phyloP scores from a whole-genome alignment of 2,113 vertebrate species.

The Rhinoderma darwinii region DNA sequence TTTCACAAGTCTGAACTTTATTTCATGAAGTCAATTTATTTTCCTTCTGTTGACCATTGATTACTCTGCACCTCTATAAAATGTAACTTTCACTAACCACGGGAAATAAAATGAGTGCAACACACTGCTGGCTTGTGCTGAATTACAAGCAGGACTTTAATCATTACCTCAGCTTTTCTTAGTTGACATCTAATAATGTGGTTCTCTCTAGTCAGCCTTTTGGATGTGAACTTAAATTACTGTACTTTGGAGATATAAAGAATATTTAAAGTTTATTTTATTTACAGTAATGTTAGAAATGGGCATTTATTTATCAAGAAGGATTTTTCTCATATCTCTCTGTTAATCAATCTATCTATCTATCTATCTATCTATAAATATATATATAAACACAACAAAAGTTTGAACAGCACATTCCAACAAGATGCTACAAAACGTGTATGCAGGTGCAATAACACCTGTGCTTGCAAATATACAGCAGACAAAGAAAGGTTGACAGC shows the following conservation, averaged over 20 bases:
- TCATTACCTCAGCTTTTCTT: constrained; percentile 57
- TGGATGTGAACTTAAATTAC: constrained; percentile 51
- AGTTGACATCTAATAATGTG: constrained; percentile 58
- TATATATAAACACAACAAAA: too few relatives aligned
- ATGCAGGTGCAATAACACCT: too few relatives aligned
- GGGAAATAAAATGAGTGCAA: constrained; percentile 45
- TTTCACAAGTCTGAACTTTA: constrained; percentile 53
- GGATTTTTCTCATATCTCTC: too few relatives aligned
- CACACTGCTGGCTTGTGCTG: constrained; percentile 46
- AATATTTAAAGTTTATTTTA: constrained; percentile 29
- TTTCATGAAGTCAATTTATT: constrained; percentile 55
- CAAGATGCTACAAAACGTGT: too few relatives aligned
- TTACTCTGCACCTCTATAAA: constrained; percentile 50
- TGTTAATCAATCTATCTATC: too few relatives aligned
- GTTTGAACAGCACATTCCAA: too few relatives aligned
- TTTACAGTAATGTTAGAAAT: not conserved
- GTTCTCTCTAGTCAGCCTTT: constrained; percentile 51
- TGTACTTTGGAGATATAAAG: constrained; percentile 7
- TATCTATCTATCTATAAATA: too few relatives aligned
- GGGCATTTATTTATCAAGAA: too few relatives aligned
- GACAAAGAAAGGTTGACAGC: too few relatives aligned
- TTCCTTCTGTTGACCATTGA: constrained; percentile 56
- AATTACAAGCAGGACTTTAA: constrained; percentile 56
- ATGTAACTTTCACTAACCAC: constrained; percentile 51
- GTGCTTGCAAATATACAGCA: too few relatives aligned